These are phyloP conservation scores for Eulimnadia texana DNA, from an alignment of 1,140 invertebrate genomes.

Conservation along the genomic window DNA sequence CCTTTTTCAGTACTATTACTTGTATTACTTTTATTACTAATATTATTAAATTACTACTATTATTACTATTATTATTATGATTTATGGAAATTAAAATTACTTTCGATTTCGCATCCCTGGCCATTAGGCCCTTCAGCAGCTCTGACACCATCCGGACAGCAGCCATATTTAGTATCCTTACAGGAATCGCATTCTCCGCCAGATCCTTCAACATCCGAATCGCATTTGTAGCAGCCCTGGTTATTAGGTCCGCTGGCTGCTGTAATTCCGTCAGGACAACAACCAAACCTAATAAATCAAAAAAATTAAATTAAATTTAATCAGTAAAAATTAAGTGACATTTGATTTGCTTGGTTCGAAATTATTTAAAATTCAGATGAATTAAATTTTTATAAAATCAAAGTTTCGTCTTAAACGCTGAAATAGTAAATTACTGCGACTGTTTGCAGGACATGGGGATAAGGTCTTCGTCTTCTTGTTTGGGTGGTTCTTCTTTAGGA, in stretches of 20 bases:
- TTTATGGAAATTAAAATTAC: conserved; percentile 29
- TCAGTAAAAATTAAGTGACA: not conserved
- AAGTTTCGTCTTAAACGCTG: too few species aligned
- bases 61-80: too few species aligned
- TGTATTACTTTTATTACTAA: too few species aligned
- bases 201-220: conserved; percentile 17
- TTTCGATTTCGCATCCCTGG: conserved; percentile 52
- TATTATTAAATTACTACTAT: too few species aligned
- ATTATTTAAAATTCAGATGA: too few species aligned
- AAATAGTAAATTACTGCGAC: conserved; percentile 47
- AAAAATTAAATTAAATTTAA: not conserved
- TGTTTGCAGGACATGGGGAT: conserved; percentile 43
- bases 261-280: conserved; percentile 43
- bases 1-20: too few species aligned
- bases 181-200: conserved; percentile 33
- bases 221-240: conserved; percentile 37
- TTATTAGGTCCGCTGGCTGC: conserved; percentile 40
- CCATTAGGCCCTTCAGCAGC: conserved; percentile 63
- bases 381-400: too few species aligned
- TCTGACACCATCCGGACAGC: conserved; percentile 66
- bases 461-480: conserved; percentile 25
- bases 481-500: conserved; percentile 28
- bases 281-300: conserved; percentile 33
- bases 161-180: conserved; percentile 62
- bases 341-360: too few species aligned